Evolutionary conservation across 2,113 vertebrate species (phyloP).

Genomic region (Sander lucioperca): DNA sequence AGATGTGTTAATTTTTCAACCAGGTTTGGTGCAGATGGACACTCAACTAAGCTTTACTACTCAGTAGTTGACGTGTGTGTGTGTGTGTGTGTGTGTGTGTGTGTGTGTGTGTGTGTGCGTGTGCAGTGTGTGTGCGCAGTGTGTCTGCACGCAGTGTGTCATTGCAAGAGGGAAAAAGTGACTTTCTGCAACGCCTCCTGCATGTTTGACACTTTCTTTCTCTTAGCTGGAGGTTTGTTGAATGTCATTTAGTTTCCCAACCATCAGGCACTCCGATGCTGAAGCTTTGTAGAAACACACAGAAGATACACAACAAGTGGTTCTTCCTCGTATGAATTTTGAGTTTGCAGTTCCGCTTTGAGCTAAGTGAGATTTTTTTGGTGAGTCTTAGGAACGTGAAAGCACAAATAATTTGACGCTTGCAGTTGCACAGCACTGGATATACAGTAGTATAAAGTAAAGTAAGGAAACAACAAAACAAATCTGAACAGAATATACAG

Average conservation of each 20-base stretch:
- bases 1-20: too few relatives aligned
- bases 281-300: background rate
- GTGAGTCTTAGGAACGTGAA: background rate
- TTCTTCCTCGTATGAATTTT: background rate
- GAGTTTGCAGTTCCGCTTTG: too few relatives aligned
- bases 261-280: background rate
- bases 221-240: background rate
- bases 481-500: background rate
- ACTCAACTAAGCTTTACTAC: too few relatives aligned
- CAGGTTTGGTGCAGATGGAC: too few relatives aligned
- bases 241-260: too few relatives aligned
- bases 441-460: too few relatives aligned
- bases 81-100: too few relatives aligned
- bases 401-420: background rate
- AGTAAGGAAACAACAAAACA: too few relatives aligned
- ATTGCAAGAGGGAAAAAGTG: background rate
- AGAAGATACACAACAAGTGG: background rate
- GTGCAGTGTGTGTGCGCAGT: background rate
- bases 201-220: conserved; percentile 31
- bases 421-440: too few relatives aligned
- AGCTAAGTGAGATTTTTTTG: too few relatives aligned
- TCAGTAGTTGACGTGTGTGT: too few relatives aligned
- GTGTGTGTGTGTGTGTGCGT: too few relatives aligned
- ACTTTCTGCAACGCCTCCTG: conserved; percentile 13
- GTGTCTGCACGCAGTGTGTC: background rate